Percentiles rank a stretch among this genome's conserved stretches.
Evolutionary conservation across 1,140 invertebrate genomes (phyloP).

Genomic region (Lineus longissimus): DNA sequence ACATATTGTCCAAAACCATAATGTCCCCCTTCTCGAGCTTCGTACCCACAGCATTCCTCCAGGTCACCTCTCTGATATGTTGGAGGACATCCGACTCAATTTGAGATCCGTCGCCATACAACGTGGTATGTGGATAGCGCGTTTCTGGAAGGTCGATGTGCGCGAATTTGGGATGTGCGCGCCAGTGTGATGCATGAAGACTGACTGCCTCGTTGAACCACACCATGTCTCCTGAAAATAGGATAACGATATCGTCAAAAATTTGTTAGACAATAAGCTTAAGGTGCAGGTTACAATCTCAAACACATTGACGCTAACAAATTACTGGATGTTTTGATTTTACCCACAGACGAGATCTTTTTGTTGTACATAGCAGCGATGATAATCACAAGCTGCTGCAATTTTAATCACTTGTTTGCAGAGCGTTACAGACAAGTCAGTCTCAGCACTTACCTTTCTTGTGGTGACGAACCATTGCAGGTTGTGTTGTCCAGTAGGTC

Average conservation of each 20-base stretch:
- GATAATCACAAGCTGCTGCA: neutral
- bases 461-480: neutral
- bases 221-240: neutral
- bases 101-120: neutral
- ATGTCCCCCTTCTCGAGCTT: neutral
- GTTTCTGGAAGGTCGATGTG: neutral
- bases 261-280: neutral
- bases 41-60: neutral
- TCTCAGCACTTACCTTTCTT: neutral
- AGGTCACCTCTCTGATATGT: neutral
- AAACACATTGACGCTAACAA: neutral
- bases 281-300: neutral
- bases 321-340: too few relatives aligned
- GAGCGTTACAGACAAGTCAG: too few relatives aligned
- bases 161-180: neutral
- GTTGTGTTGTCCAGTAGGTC: neutral
- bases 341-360: neutral
- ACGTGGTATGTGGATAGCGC: neutral
- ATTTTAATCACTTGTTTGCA: too few relatives aligned
- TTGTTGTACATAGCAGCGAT: neutral
- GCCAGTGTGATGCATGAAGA: neutral
- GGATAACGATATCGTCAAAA: neutral
- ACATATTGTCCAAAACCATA: neutral
- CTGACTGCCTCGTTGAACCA: neutral
- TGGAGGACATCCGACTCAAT: neutral